Evolutionary conservation across 2,113 vertebrate species (phyloP), one percentile per base, ranked within the genome.

Genomic region (Channa maculata): DNA sequence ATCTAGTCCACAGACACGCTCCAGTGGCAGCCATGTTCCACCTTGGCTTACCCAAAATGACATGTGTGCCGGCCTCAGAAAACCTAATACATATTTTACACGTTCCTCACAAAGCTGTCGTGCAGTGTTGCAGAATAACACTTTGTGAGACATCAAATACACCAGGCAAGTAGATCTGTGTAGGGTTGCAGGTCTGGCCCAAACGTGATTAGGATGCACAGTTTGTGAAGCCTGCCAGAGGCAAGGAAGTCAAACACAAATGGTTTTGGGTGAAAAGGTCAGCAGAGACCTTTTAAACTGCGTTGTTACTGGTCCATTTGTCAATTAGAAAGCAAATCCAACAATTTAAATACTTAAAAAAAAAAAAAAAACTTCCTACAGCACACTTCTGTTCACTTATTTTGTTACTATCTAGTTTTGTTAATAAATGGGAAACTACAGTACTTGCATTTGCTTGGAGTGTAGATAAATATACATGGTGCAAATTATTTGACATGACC

Each of bases 11-110:
- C 39, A 65, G 75, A 77, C 76, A 70, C 13, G 76, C 73, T 84
- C 60, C 84, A 79, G 72, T 51, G 60, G 81, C 73, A 64, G 63
- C 75, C 71, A 77, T 43, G 57, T 84, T 90, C 82, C 80, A 80
- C 82, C 79, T 83, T 68, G 46, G 82, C 83, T 82, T 73, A 90
- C 83, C 85, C 49, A 80, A 86, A 85, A 86, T 71, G 70, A 83
- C 74, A 85, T 14, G 45, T 71, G 59, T 71, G 49, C 52, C 24
- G 15, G 59, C 58, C 48, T 61, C 8, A 48, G 72, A 83, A 84
- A 89, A 75, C 33, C 48, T 64, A 44, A 84, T 82, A 12, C 60
- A 84, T 84, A 83, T 78, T 86, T 86, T 3, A 81, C 80, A 36
- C 13, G 14, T 66, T 78, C 71, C 58, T 43, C 44, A 55, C n/a